Evolutionary conservation across 1,140 invertebrate species (phyloP).

Genomic region (Drosophila rufa): DNA sequence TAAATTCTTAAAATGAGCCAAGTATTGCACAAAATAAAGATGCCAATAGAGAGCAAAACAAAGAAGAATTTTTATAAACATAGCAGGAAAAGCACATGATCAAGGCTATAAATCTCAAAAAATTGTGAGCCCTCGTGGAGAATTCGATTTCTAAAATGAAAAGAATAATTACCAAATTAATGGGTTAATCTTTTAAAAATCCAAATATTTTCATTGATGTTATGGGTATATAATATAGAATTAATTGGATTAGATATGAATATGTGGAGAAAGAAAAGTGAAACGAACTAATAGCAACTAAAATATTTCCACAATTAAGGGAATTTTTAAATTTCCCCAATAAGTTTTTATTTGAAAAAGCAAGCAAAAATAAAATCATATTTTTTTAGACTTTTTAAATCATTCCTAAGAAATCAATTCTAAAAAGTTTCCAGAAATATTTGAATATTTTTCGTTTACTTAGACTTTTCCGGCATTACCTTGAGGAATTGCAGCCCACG

Average conservation of each 20-base stretch:
- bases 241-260: neutral
- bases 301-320: neutral
- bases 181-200: neutral
- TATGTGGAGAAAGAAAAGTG: neutral
- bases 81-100: constrained; percentile 13
- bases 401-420: neutral
- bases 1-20: neutral
- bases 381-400: neutral
- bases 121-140: neutral
- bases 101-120: neutral
- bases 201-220: neutral
- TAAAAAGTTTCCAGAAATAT: neutral
- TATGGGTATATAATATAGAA: neutral
- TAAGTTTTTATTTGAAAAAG: neutral
- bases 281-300: neutral
- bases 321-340: neutral
- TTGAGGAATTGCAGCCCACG: constrained; percentile 8
- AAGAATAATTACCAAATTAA: neutral
- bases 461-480: constrained; percentile 9
- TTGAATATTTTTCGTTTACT: neutral
- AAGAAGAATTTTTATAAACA: constrained; percentile 2
- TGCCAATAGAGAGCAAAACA: neutral
- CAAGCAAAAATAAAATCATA: neutral
- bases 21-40: neutral
- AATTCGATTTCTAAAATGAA: neutral